phyloP scores from a whole-genome alignment of 2,113 vertebrate species.

The Periophthalmus modestus region DNA sequence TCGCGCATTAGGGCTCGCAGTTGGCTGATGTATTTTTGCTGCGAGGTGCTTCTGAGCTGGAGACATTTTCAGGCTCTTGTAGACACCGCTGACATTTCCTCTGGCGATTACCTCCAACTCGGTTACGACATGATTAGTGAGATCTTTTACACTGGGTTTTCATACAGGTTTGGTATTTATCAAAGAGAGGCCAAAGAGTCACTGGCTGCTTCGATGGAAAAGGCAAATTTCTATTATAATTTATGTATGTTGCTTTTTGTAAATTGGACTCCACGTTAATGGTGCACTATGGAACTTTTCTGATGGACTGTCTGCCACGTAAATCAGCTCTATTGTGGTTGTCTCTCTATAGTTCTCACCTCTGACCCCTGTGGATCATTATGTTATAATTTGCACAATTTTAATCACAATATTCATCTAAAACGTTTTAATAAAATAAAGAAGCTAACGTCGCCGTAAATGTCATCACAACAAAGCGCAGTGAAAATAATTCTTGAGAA shows the following conservation, averaged over 20 bases:
- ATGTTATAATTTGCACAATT: too few relatives aligned
- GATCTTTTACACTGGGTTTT: neutral
- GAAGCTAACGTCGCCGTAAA: too few relatives aligned
- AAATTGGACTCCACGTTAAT: too few relatives aligned
- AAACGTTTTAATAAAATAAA: too few relatives aligned
- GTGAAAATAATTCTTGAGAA: too few relatives aligned
- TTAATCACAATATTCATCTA: too few relatives aligned
- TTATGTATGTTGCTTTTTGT: neutral
- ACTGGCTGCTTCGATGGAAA: neutral
- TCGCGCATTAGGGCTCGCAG: neutral
- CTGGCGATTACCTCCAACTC: constrained; percentile 15
- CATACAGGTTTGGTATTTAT: constrained; percentile 17
- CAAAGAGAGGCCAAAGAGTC: constrained; percentile 1
- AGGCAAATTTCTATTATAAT: neutral
- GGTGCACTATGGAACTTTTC: too few relatives aligned
- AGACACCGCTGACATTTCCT: constrained; percentile 30
- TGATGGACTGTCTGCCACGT: too few relatives aligned
- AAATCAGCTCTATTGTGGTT: too few relatives aligned
- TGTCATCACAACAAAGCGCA: too few relatives aligned
- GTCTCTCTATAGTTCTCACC: too few relatives aligned
- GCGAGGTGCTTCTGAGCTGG: neutral
- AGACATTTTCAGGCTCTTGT: constrained; percentile 1
- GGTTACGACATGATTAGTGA: constrained; percentile 20
- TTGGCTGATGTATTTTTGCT: constrained; percentile 4
- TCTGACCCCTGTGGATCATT: too few relatives aligned